Evolutionary conservation across 2,888 invertebrate species (phyloP).

Genomic region (Steromphala cineraria): DNA sequence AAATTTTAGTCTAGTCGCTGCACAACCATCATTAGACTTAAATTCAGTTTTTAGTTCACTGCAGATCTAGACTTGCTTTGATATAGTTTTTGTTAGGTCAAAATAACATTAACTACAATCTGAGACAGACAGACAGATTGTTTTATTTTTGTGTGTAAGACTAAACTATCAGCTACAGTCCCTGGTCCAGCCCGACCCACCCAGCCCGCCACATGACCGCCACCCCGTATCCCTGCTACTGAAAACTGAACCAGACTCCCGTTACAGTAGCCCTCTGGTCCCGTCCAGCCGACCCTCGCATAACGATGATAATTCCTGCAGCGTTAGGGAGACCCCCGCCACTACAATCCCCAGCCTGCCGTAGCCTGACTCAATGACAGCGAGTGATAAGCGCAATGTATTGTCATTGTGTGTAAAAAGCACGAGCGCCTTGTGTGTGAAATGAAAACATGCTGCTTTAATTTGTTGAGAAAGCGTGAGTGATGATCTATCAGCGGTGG

Average conservation of each 20-base stretch:
- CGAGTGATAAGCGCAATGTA: constrained; percentile 3
- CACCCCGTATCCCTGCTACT: background rate
- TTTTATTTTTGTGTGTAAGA: no score
- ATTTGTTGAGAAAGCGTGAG: constrained; percentile 13
- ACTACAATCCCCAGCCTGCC: background rate
- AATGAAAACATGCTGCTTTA: constrained; percentile 17
- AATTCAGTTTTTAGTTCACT: no score
- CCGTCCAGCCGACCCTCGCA: background rate
- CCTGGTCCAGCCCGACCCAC: no score
- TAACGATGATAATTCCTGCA: constrained; percentile 8
- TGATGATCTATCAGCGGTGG: background rate
- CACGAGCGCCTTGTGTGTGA: constrained; percentile 10
- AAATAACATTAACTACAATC: no score
- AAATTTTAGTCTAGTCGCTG: no score
- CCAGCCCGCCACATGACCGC: background rate
- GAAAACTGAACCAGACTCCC: background rate
- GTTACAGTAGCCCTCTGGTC: background rate
- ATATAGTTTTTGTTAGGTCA: no score
- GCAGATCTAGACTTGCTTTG: no score
- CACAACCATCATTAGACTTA: no score
- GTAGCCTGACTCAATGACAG: background rate
- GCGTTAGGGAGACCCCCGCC: constrained; percentile 3
- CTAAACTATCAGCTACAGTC: no score
- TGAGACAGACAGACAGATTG: no score
- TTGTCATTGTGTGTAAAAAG: constrained; percentile 10